Evolutionary conservation across 37 sponge, comb jelly and placozoan genomes (phyloP).

Genomic region (Beroe ovata): DNA sequence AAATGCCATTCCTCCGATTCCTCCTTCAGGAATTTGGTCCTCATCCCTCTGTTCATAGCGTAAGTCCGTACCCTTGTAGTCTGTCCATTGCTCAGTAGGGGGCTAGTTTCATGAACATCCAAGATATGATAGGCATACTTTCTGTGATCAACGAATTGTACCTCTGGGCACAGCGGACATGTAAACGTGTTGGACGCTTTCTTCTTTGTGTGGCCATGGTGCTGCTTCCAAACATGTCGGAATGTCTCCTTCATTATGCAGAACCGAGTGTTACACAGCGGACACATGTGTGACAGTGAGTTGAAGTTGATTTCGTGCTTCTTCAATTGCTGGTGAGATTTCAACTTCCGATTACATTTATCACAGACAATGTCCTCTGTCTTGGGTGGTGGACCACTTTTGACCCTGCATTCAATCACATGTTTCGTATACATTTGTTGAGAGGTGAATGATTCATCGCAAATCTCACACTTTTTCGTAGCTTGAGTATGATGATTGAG

Average conservation of each 20-base stretch:
- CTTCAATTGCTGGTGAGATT: background rate
- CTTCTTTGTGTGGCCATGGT: background rate
- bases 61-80: background rate
- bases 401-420: slow-evolving; percentile 31
- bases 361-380: background rate
- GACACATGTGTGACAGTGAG: slow-evolving; percentile 35
- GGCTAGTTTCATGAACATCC: background rate
- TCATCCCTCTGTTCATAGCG: background rate
- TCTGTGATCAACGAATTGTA: background rate
- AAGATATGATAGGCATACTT: slow-evolving; percentile 17
- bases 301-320: slow-evolving; percentile 4
- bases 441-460: slow-evolving; percentile 10
- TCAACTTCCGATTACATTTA: background rate
- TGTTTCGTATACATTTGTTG: slow-evolving; percentile 25
- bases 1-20: background rate
- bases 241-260: background rate
- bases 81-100: background rate
- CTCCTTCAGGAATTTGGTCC: background rate
- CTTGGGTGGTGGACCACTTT: background rate
- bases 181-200: background rate
- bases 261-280: slow-evolving; percentile 7
- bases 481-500: slow-evolving; percentile 2
- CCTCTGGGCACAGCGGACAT: slow-evolving; percentile 35
- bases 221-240: background rate
- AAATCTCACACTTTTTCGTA: background rate